Conservation (phyloP, 2,888 invertebrate species). For the Julus scanicus region DNA sequence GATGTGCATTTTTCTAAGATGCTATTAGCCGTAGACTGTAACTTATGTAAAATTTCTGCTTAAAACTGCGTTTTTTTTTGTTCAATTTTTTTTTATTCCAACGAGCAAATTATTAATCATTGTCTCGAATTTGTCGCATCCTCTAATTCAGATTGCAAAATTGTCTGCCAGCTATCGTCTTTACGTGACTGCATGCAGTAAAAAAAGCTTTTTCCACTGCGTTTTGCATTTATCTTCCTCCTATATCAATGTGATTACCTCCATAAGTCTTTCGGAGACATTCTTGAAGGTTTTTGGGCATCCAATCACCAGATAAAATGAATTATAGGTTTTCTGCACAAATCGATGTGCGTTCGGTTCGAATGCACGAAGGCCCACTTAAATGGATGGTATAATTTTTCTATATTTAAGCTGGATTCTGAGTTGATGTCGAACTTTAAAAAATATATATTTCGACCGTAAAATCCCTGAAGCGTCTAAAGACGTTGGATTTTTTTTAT, state of each 20-base stretch:
- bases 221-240: constrained; percentile 19
- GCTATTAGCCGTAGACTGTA: neutral
- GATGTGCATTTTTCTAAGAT: neutral
- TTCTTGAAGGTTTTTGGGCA: constrained; percentile 8
- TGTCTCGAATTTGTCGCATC: constrained; percentile 1
- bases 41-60: neutral
- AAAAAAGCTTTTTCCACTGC: neutral
- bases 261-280: constrained; percentile 11
- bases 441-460: neutral
- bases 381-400: constrained; percentile 9
- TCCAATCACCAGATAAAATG: constrained; percentile 19
- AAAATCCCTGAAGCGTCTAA: neutral
- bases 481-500: neutral
- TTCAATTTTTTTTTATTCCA: neutral
- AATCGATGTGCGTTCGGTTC: neutral
- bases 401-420: neutral
- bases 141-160: constrained; percentile 1
- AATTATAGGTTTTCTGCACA: constrained; percentile 19
- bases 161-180: constrained; percentile 9
- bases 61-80: neutral
- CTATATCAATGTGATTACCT: constrained; percentile 1
- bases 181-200: neutral
- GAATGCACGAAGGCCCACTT: constrained; percentile 9
- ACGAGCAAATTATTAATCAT: constrained; percentile 1
- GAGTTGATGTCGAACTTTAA: constrained; percentile 2